These are phyloP conservation scores for Arrhamphus sclerolepis DNA, from an alignment of 2,797 vertebrate genomes.

Conservation along the genomic window DNA sequence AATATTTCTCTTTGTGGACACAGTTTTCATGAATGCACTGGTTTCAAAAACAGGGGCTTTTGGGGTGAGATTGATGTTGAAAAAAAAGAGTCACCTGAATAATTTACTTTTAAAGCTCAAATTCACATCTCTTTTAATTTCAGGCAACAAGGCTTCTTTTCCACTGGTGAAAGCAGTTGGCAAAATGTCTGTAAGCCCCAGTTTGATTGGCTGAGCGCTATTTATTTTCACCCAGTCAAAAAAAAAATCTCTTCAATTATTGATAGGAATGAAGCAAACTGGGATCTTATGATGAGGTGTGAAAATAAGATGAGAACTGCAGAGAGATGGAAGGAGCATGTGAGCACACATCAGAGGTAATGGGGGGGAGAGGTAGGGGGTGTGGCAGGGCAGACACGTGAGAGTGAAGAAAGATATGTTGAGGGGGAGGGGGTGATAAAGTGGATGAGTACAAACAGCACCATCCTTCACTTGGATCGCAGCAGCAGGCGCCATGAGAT, in stretches of 20 bases:
- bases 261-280: conserved; percentile 66
- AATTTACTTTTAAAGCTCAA: conserved; percentile 68
- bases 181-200: conserved; percentile 25
- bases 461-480: conserved; percentile 56
- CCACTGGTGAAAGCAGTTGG: conserved; percentile 48
- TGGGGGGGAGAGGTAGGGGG: conserved; percentile 10
- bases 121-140: conserved; percentile 63
- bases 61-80: conserved; percentile 27
- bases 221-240: conserved; percentile 67
- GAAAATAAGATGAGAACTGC: conserved; percentile 51
- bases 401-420: conserved; percentile 36
- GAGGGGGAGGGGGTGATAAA: conserved; percentile 60
- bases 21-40: conserved; percentile 8
- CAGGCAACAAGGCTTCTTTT: conserved; percentile 34
- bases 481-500: conserved; percentile 62
- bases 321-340: conserved; percentile 35
- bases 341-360: conserved; percentile 36
- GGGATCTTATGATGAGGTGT: conserved; percentile 62
- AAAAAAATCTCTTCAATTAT: conserved; percentile 66
- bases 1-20: conserved; percentile 27
- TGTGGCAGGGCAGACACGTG: conserved; percentile 27
- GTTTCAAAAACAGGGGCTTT: conserved; percentile 22
- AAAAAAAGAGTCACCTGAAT: conserved; percentile 59
- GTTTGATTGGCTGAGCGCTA: conserved; percentile 58
- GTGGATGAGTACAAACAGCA: conserved; percentile 60